Percentiles rank a stretch among this genome's conserved stretches.
phyloP scores from a whole-genome alignment of 1,140 invertebrate genomes.

The Plutomurus gul region DNA sequence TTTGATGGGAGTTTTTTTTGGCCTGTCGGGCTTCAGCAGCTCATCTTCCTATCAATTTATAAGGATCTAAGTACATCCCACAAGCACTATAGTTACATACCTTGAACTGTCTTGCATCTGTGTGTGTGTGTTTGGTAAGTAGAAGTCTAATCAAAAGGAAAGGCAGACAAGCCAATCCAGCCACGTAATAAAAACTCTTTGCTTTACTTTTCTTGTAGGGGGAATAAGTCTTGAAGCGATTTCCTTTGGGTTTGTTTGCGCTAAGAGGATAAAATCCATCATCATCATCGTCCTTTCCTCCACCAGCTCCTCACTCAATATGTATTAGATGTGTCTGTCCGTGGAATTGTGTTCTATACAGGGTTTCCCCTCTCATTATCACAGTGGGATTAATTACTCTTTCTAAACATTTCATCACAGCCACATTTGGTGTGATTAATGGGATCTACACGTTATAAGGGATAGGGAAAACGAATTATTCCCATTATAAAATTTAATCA shows the following conservation, averaged over 20 bases:
- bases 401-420: too few species aligned
- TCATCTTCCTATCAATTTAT: background rate
- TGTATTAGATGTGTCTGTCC: background rate
- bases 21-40: background rate
- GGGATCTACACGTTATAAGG: too few species aligned
- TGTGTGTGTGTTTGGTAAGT: too few species aligned
- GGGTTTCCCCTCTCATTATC: background rate
- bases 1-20: background rate
- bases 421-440: too few species aligned
- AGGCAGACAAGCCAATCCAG: background rate
- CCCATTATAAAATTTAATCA: too few species aligned
- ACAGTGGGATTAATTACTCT: background rate
- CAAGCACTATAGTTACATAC: too few species aligned
- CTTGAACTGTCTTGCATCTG: too few species aligned
- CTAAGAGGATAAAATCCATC: background rate
- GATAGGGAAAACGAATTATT: too few species aligned
- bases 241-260: background rate
- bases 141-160: too few species aligned
- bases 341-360: background rate
- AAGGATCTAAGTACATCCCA: too few species aligned
- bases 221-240: background rate
- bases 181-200: background rate
- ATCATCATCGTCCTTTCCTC: background rate
- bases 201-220: too few species aligned
- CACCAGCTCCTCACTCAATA: background rate